phyloP scores from a whole-genome alignment of 1,140 invertebrate species.

The Tetramorium alpestre region DNA sequence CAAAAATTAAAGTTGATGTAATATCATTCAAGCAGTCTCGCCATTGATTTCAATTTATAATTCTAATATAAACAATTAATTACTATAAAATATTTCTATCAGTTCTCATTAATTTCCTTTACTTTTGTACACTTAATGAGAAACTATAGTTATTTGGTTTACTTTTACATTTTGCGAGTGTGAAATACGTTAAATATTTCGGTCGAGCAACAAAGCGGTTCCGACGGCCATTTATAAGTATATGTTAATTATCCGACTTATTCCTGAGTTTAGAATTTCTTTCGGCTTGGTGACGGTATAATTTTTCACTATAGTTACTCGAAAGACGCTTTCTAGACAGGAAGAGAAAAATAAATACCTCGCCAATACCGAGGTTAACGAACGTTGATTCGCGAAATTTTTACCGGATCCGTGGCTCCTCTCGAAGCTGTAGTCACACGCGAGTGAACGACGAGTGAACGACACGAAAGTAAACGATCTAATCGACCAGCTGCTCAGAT shows the following conservation, averaged over 20 bases:
- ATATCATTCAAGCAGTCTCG: not conserved
- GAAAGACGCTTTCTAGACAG: not conserved
- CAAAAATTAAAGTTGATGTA: not conserved
- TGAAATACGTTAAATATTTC: not conserved
- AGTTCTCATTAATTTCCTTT: not conserved
- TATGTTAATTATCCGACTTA: not conserved
- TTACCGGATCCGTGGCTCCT: not conserved
- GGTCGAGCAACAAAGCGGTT: not conserved
- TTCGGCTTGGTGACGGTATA: not conserved
- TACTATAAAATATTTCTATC: not conserved
- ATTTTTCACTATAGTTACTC: not conserved
- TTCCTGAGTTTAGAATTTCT: not conserved
- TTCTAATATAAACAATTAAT: not conserved
- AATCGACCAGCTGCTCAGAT: slow-evolving; percentile 22
- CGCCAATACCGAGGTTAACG: slow-evolving; percentile 46
- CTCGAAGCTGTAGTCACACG: not conserved
- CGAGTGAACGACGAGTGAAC: not conserved
- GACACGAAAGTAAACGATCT: slow-evolving; percentile 54
- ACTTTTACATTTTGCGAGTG: not conserved
- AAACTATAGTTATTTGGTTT: not conserved
- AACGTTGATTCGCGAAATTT: slow-evolving; percentile 33
- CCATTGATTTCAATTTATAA: not conserved
- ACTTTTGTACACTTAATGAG: not conserved
- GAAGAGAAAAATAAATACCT: not conserved
- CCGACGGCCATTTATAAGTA: not conserved